phyloP scores from a whole-genome alignment of 2,888 invertebrate genomes.

The Latheticus oryzae region DNA sequence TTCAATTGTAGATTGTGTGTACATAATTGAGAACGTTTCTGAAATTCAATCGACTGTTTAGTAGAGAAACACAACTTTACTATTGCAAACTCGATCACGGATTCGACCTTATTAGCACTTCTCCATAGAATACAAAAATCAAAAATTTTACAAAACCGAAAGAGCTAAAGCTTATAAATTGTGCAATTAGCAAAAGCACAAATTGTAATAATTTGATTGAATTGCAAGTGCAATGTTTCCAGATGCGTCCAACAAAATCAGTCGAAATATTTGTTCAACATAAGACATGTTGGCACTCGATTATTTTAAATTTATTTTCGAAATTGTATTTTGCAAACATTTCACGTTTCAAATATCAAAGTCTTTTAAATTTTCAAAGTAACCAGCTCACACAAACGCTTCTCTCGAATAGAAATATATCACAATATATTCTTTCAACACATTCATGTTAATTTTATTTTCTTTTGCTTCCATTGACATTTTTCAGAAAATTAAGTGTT shows the following conservation, averaged over 20 bases:
- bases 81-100: not conserved
- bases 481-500: too few species aligned
- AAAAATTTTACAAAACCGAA: too few species aligned
- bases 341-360: slow-evolving; percentile 40
- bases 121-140: too few species aligned
- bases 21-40: slow-evolving; percentile 30
- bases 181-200: too few species aligned
- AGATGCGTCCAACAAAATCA: not conserved
- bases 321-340: slow-evolving; percentile 19
- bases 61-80: slow-evolving; percentile 15
- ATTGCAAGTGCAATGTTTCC: slow-evolving; percentile 3
- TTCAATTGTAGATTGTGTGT: slow-evolving; percentile 39
- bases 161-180: too few species aligned
- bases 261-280: slow-evolving; percentile 4
- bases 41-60: slow-evolving; percentile 32
- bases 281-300: slow-evolving; percentile 11
- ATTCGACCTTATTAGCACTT: slow-evolving; percentile 1
- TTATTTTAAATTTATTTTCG: slow-evolving; percentile 37
- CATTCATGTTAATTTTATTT: slow-evolving; percentile 4
- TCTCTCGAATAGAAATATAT: slow-evolving; percentile 19
- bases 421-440: slow-evolving; percentile 5
- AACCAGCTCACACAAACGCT: slow-evolving; percentile 26
- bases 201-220: too few species aligned
- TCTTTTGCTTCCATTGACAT: too few species aligned
- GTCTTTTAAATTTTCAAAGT: slow-evolving; percentile 32